Evolutionary conservation across 2,113 vertebrate genomes (phyloP), one percentile per base, ranked within the genome.

Genomic region (Bungarus multicinctus): DNA sequence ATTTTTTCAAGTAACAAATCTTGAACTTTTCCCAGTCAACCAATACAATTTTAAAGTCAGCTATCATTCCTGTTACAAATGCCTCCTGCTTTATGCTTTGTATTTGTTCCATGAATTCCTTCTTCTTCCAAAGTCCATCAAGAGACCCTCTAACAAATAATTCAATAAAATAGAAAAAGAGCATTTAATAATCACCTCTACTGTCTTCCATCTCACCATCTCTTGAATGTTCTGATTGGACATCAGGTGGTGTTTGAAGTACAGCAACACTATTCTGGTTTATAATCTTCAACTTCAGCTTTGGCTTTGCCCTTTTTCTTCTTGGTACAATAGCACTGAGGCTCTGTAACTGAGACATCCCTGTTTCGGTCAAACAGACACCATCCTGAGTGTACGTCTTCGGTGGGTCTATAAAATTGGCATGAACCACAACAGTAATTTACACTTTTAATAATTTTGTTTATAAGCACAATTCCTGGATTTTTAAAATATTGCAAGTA

Each of bases 181-280:
- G 85, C 92, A 94, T 94, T 95, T 95, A 94, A 45, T 89, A 10
- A 87, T 96, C 97, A 99, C 99, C 99, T 98, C 98, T 97, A 96
- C 97, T 96, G 87, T 98, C 98, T 89, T 99, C 98, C 97, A 98
- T 97, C 92, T 99, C 98, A 81, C 98, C 98, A 57, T 99, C 98
- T 94, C 99, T 98, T 90, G 98, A 99, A 92, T 98, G 98, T 85
- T 99, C 99, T 20, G 98, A 97, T 47, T 98, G 98, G 53, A 97
- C 97, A 88, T 99, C 98, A n/a, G 97, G 97, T 1, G 98, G 98
- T 1, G 98, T 99, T 96, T 99, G 99, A 89, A 99, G 98, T 81
- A 99, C 99, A 0, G 99, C 99, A 95, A 99, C 99, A 25, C 99
- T 99, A 97, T 99, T 99, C 97, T 99, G 99, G 97, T 99, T 99